Conservation (phyloP, 2,113 vertebrate species). For the Actinemys pallida region DNA sequence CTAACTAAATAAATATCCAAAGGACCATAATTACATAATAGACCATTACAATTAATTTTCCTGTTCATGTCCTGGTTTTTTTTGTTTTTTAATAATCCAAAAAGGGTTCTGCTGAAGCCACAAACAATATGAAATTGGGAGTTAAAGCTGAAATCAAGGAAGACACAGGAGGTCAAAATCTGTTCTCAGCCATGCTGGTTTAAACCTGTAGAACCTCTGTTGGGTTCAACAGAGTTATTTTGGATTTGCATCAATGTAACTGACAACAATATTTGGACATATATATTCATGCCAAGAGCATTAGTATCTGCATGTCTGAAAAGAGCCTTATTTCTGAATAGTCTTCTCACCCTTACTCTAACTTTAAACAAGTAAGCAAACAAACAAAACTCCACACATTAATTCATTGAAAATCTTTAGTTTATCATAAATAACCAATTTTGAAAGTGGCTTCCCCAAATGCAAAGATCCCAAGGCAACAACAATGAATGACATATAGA, state of each 20-base stretch:
- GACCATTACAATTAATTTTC: background rate
- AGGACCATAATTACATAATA: background rate
- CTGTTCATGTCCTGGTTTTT: background rate
- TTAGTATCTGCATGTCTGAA: background rate
- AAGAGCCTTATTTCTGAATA: background rate
- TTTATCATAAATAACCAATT: background rate
- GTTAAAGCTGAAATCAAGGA: background rate
- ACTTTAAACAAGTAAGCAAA: background rate
- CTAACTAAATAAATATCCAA: background rate
- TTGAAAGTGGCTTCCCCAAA: background rate
- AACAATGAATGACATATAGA: background rate
- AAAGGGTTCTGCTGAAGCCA: background rate
- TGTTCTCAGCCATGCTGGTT: background rate
- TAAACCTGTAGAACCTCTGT: background rate
- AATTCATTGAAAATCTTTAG: background rate
- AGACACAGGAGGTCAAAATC: background rate
- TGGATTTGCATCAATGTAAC: background rate
- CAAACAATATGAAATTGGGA: background rate
- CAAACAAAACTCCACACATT: accelerated
- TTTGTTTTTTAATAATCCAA: background rate
- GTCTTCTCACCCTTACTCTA: background rate
- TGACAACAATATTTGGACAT: background rate
- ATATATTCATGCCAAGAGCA: background rate
- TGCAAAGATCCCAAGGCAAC: background rate
- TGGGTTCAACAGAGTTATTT: background rate